These are phyloP conservation scores for Natrix natrix DNA, from an alignment of 2,797 vertebrate species.

Conservation along the genomic window DNA sequence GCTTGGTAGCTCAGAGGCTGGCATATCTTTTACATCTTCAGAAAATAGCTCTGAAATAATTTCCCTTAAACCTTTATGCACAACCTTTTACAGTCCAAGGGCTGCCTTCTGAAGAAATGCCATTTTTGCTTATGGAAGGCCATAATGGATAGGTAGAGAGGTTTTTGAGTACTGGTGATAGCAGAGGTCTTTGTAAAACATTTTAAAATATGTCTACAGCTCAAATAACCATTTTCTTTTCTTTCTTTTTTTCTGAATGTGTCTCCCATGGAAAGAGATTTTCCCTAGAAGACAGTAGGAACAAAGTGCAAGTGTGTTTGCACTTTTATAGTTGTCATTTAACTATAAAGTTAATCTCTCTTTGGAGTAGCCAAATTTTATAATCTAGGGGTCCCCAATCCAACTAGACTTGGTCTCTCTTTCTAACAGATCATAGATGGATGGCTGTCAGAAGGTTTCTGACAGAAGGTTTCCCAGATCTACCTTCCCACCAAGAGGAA, in stretches of 20 bases:
- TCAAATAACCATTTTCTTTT: not conserved
- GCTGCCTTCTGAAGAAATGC: not conserved
- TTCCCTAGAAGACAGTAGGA: not conserved
- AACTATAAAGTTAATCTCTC: not conserved
- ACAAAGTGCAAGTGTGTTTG: not conserved
- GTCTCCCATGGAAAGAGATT: not conserved
- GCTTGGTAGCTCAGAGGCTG: not conserved
- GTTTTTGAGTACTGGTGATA: not conserved
- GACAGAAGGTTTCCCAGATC: conserved; percentile 28
- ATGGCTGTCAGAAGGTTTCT: conserved; percentile 44
- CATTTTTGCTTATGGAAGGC: not conserved
- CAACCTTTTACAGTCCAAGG: not conserved
- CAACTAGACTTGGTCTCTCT: conserved; percentile 53
- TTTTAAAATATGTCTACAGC: not conserved
- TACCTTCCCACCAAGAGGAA: conserved; percentile 43
- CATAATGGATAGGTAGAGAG: not conserved
- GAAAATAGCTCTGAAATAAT: not conserved
- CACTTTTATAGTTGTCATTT: not conserved
- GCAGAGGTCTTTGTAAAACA: not conserved
- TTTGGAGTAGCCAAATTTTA: not conserved
- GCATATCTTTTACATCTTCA: not conserved
- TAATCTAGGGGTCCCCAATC: not conserved
- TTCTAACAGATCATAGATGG: conserved; percentile 42
- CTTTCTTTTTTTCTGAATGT: not conserved
- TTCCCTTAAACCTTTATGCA: not conserved